Conservation (phyloP, 2,113 vertebrate genomes). For the Rhizomys pruinosus region DNA sequence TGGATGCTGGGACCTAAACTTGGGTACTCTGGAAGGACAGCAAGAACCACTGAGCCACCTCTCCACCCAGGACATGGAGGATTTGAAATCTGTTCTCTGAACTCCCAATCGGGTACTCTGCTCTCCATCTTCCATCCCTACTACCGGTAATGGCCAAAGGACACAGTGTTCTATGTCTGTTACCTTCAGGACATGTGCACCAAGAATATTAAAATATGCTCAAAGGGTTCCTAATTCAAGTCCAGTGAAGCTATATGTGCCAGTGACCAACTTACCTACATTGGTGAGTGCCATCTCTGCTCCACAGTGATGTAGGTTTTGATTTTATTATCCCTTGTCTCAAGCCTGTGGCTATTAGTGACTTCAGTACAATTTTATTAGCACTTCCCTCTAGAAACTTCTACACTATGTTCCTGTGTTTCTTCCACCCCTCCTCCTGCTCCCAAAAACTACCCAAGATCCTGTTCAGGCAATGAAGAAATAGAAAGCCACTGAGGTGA, state of each 20-base stretch:
- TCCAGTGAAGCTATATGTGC: slow-evolving; percentile 59
- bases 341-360: background rate
- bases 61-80: background rate
- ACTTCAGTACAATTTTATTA: background rate
- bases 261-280: slow-evolving; percentile 66
- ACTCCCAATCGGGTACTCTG: background rate
- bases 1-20: too few relatives aligned
- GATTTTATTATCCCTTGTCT: background rate
- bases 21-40: too few relatives aligned
- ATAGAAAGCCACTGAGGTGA: background rate
- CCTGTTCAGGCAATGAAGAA: background rate
- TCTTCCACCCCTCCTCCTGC: background rate
- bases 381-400: background rate
- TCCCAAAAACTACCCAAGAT: background rate
- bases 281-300: slow-evolving; percentile 64
- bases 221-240: slow-evolving; percentile 27
- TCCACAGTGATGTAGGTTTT: slow-evolving; percentile 61
- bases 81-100: background rate
- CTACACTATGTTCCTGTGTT: background rate
- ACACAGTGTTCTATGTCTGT: background rate
- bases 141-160: background rate
- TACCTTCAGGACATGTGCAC: background rate
- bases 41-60: too few relatives aligned
- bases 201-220: slow-evolving; percentile 36
- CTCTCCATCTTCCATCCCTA: background rate